A percentile compares a stretch with the other conserved stretches of the same genome.
These are phyloP conservation scores for Acanthochromis polyacanthus DNA, from an alignment of 2,113 vertebrate genomes.

Conservation along the genomic window DNA sequence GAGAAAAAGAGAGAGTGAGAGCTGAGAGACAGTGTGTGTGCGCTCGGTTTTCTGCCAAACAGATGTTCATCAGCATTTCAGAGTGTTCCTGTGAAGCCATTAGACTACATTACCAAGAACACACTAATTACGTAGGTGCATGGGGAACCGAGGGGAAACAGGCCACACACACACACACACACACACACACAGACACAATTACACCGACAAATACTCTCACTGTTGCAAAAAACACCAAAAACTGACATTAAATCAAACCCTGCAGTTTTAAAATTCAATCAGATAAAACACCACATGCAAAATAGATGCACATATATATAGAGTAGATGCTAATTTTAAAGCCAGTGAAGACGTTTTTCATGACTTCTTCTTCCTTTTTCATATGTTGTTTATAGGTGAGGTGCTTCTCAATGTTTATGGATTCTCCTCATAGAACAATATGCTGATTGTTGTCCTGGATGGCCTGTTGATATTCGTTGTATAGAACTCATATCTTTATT, in stretches of 20 bases:
- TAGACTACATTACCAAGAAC: slow-evolving; percentile 74
- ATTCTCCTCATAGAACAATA: not conserved
- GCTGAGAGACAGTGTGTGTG: not conserved
- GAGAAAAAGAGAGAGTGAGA: not conserved
- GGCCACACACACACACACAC: not conserved
- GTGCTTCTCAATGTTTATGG: not conserved
- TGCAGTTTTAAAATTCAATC: slow-evolving; percentile 11
- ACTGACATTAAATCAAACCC: not conserved
- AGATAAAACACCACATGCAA: slow-evolving; percentile 11
- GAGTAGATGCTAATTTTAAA: slow-evolving; percentile 1
- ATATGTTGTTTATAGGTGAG: not conserved
- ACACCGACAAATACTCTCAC: not conserved
- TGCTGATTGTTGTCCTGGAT: not conserved
- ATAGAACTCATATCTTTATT: not conserved
- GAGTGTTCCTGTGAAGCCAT: slow-evolving; percentile 75
- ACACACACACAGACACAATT: slow-evolving; percentile 1
- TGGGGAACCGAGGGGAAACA: slow-evolving; percentile 36
- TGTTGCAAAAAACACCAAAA: not conserved
- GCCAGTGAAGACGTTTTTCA: not conserved
- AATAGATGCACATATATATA: slow-evolving; percentile 29
- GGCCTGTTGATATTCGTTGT: slow-evolving; percentile 2
- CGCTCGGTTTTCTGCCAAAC: slow-evolving; percentile 60
- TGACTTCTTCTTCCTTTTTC: not conserved
- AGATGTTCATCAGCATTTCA: slow-evolving; percentile 83
- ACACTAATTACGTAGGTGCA: slow-evolving; percentile 73